Evolutionary conservation across 2,113 vertebrate genomes (phyloP).

Genomic region (Hyla sarda): DNA sequence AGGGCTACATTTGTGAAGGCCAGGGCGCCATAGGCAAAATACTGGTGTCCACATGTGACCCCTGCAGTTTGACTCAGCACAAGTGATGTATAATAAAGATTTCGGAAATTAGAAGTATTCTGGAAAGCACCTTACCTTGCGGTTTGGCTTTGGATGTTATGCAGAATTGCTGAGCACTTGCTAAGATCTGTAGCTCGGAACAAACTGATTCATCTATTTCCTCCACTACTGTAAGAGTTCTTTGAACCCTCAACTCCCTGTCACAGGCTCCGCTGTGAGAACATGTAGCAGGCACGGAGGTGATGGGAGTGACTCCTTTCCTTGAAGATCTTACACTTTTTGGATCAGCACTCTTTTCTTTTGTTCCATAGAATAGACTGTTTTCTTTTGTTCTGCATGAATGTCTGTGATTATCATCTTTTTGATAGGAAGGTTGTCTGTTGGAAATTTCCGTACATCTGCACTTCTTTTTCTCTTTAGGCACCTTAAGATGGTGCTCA

Average conservation of each 20-base stretch:
- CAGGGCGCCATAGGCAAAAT: not conserved
- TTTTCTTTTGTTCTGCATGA: not conserved
- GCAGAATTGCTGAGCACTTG: conserved; percentile 68
- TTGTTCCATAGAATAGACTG: not conserved
- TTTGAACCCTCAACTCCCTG: not conserved
- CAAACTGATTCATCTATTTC: not conserved
- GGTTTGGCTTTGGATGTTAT: conserved; percentile 73
- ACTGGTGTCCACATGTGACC: not conserved
- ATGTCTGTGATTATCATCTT: not conserved
- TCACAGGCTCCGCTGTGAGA: not conserved
- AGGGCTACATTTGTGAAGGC: too few relatives aligned
- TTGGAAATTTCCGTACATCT: conserved; percentile 52
- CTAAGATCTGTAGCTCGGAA: conserved; percentile 66
- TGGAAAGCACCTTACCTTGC: conserved; percentile 67
- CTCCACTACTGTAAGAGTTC: conserved; percentile 5
- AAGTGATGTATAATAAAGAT: not conserved
- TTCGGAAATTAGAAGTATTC: not conserved
- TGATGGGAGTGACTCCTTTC: not conserved
- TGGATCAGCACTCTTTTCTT: not conserved
- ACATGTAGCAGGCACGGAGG: not conserved
- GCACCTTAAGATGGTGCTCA: conserved; percentile 67
- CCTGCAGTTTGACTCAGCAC: not conserved
- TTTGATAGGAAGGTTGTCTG: not conserved
- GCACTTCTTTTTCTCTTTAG: conserved; percentile 48
- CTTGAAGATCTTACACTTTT: not conserved